Percentiles rank a stretch among this genome's conserved stretches.
Conservation (phyloP, 2,888 invertebrate species). For the Diaprepes abbreviatus region DNA sequence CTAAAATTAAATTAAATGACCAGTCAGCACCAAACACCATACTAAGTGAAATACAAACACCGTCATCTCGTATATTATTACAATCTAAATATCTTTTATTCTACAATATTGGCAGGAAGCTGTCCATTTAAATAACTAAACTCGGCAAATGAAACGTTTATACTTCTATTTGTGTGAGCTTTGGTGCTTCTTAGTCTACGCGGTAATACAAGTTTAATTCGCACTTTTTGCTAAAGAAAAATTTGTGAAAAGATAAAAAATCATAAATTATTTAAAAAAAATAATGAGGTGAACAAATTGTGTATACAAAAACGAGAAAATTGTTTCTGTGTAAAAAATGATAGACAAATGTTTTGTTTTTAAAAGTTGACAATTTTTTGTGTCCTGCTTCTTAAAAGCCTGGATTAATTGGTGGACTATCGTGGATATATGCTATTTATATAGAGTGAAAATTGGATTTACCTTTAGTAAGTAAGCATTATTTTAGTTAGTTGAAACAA, state of each 20-base stretch:
- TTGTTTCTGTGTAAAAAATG: not conserved
- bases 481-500: not conserved
- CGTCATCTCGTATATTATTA: slow-evolving; percentile 34
- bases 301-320: not conserved
- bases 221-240: not conserved
- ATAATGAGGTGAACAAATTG: not conserved
- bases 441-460: not conserved
- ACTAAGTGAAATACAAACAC: slow-evolving; percentile 28
- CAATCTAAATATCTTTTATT: slow-evolving; percentile 40
- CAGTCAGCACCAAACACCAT: slow-evolving; percentile 2
- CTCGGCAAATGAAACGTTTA: slow-evolving; percentile 43
- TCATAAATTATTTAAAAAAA: not conserved
- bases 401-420: not conserved
- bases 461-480: not conserved
- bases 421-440: too few species aligned
- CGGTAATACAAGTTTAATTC: slow-evolving; percentile 13
- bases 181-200: slow-evolving; percentile 25
- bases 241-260: not conserved
- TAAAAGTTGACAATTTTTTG: not conserved
- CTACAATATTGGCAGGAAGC: slow-evolving; percentile 62
- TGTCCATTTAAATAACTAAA: slow-evolving; percentile 60
- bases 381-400: not conserved
- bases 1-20: slow-evolving; percentile 19
- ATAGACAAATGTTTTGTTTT: not conserved
- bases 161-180: slow-evolving; percentile 37